Percentiles rank a stretch among this genome's conserved stretches.
Evolutionary conservation across 2,888 invertebrate species (phyloP).

Genomic region (Rugalucina vietnamica): DNA sequence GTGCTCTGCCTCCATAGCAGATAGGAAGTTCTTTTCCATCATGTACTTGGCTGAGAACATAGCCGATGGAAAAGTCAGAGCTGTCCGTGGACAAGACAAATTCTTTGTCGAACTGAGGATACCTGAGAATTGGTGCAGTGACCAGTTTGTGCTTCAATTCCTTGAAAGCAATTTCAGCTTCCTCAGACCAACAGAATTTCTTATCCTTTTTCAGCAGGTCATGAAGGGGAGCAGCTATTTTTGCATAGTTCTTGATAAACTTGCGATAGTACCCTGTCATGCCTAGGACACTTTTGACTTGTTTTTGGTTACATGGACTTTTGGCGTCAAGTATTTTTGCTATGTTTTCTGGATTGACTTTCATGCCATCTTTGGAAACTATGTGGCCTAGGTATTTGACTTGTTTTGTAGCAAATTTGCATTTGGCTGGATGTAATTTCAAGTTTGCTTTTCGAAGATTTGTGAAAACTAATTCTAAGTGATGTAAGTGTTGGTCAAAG

Average conservation of each 20-base stretch:
- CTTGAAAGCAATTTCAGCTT: conserved; percentile 26
- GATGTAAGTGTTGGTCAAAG: conserved; percentile 38
- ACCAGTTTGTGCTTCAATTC: conserved; percentile 21
- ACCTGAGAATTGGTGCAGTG: conserved; percentile 43
- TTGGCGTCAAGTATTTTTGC: neutral
- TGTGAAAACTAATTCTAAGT: conserved; percentile 36
- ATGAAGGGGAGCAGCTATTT: conserved; percentile 38
- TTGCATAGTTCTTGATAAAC: conserved; percentile 43
- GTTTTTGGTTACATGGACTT: conserved; percentile 4
- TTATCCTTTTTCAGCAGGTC: conserved; percentile 31
- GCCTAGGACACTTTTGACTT: conserved; percentile 40
- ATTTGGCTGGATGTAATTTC: conserved; percentile 49
- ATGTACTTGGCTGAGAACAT: conserved; percentile 37
- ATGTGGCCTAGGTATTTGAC: conserved; percentile 54
- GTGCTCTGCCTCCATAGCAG: conserved; percentile 48
- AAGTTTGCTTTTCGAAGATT: conserved; percentile 41
- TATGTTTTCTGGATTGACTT: conserved; percentile 26
- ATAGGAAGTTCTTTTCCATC: conserved; percentile 43
- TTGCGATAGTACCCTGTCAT: conserved; percentile 34
- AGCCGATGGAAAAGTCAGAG: conserved; percentile 48
- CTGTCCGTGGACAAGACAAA: conserved; percentile 53
- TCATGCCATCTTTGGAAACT: conserved; percentile 43
- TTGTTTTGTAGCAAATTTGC: conserved; percentile 34
- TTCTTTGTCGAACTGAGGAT: conserved; percentile 43
- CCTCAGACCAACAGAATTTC: conserved; percentile 36